Evolutionary conservation across 2,113 vertebrate genomes (phyloP), one percentile per base, ranked within the genome.

Genomic region (Varanus komodoensis): DNA sequence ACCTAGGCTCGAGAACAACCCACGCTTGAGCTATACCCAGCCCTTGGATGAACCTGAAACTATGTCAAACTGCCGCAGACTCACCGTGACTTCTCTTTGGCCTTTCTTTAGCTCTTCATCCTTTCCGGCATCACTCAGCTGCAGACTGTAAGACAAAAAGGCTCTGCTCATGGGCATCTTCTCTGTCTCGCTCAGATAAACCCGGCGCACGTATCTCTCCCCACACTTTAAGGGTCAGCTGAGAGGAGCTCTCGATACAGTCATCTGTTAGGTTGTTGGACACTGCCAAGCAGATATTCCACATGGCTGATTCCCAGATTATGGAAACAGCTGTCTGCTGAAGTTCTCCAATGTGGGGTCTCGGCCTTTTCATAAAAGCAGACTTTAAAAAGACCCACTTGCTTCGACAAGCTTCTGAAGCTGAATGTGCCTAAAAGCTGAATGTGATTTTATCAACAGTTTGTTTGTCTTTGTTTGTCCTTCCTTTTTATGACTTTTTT

Each of bases 21-120:
- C 54, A 1, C 38, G 38, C 38, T 54, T 54, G 64, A 17, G 64
- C 38, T 44, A 44, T 44, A 44, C 38, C 38, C 38, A 44, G 38
- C 38, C 38, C 38, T 44, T 44, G 38, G 38, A 44, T 44, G 38
- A 44, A 44, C 38, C 38, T 44, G 21, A 81, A 71, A n/a, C 3
- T 6, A 54, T 8, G 50, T 4, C 21, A 25, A 25, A 34, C 48
- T 12, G 19, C 12, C 8, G 29, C 77, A 3, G 2, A 95, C 97
- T 97, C 77, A 97, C 97, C 54, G 78, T 69, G 97, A 94, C 95
- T 94, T 97, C 96, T 83, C 89, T 89, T n/a, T 93, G 91, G 75
- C 88, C 96, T 80, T 97, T 98, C 94, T 97, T 98, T 89, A 96
- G 92, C 82, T 97, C 96, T 84, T 96, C 95, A 32, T 95, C 94